Percentiles rank a stretch among this genome's conserved stretches.
Conservation (phyloP, 1,140 invertebrate species). For the Calephelis nemesis region DNA sequence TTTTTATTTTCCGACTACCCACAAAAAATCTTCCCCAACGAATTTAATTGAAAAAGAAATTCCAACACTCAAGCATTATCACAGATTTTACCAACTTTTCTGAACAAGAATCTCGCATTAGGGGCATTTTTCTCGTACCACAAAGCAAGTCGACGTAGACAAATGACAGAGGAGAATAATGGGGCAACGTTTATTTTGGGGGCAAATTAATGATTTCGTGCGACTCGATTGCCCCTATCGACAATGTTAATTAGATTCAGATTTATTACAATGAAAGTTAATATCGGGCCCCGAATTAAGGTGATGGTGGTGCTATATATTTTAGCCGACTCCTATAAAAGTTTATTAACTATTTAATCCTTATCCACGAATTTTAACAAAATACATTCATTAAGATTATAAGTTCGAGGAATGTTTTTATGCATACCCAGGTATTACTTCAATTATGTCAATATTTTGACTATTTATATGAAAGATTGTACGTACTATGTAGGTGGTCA, state of each 20-base stretch:
- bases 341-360: no score
- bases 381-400: no score
- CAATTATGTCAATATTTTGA: no score
- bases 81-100: conserved; percentile 6
- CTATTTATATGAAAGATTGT: no score
- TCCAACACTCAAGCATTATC: conserved; percentile 3
- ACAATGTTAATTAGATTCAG: conserved; percentile 22
- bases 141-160: conserved; percentile 39
- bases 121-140: conserved; percentile 7
- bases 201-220: conserved; percentile 47
- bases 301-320: neutral
- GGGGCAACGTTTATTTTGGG: conserved; percentile 51
- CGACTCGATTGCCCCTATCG: conserved; percentile 35
- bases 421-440: no score
- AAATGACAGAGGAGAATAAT: conserved; percentile 53
- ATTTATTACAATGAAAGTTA: conserved; percentile 14
- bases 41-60: conserved; percentile 7
- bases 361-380: no score
- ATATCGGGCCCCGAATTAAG: conserved; percentile 1
- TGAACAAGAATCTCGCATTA: conserved; percentile 3
- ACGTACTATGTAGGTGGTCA: no score
- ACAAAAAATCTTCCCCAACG: conserved; percentile 3
- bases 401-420: no score
- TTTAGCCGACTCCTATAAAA: neutral
- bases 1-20: neutral